phyloP scores from a whole-genome alignment of 2,113 vertebrate species.

The Periophthalmus modestus region DNA sequence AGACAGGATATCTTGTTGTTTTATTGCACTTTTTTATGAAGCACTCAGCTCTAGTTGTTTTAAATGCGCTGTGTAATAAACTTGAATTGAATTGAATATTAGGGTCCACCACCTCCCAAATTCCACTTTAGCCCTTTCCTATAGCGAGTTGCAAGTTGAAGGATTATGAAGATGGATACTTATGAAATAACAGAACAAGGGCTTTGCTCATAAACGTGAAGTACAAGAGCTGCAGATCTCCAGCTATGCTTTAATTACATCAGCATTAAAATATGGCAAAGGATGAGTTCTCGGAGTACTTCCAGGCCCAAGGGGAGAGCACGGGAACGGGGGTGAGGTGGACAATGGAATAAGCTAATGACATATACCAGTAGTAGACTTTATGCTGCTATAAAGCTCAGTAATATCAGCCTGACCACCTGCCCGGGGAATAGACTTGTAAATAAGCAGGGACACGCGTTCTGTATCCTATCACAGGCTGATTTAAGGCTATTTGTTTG shows the following conservation, averaged over 20 bases:
- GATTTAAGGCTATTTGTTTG: conserved; percentile 81
- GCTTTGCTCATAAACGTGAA: neutral
- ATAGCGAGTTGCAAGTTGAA: neutral
- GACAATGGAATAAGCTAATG: conserved; percentile 32
- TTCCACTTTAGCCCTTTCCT: neutral
- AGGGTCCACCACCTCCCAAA: too few species aligned
- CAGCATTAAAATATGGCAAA: conserved; percentile 47
- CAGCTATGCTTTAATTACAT: conserved; percentile 58
- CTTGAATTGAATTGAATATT: too few species aligned
- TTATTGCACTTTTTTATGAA: too few species aligned
- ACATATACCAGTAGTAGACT: conserved; percentile 30
- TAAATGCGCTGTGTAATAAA: too few species aligned
- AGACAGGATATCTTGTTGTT: too few species aligned
- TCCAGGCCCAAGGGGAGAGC: conserved; percentile 11
- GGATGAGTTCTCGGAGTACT: conserved; percentile 44
- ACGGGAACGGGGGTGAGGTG: conserved; percentile 28
- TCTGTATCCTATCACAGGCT: conserved; percentile 60
- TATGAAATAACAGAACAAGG: neutral
- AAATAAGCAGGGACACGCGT: conserved; percentile 61
- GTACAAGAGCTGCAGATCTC: neutral
- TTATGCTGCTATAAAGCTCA: conserved; percentile 73
- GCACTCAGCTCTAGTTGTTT: too few species aligned
- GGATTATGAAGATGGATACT: neutral
- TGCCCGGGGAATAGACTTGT: conserved; percentile 44
- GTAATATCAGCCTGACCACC: conserved; percentile 70